Base-by-base conservation (phyloP, 2,797 vertebrate genomes). In the Centropyge bicolor region DNA sequence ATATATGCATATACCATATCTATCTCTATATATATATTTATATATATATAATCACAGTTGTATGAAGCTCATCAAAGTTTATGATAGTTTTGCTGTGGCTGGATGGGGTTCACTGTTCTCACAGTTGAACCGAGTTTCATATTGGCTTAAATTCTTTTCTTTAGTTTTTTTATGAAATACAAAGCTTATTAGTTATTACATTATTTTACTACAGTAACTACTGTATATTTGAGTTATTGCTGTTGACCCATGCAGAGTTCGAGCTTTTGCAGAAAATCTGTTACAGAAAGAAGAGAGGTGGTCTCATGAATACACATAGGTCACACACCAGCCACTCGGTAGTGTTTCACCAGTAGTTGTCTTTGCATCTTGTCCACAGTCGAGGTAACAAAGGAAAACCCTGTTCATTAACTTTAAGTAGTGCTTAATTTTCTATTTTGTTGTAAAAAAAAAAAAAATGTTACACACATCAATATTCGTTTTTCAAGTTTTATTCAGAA, bases 151-250 rank as follows among this genome's bases (percentile, higher is more conserved):
- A 36, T 45, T 3, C 45, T 13, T 52, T 13, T n/a, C 52, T 13
- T 35, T 8, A 2, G 19, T 7, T 49, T 8, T n/a, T 48, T 72
- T 46, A 22, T 65, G 31, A 10, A 62, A 46, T 60, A 9, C n/a
- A 52, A 36, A 57, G 3, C 6, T 66, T 87, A 75, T 76, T 82
- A 6, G 6, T 66, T 87, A 75, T 76, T 82, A 6, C 0, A 8
- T 72, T 59, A 48, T 43, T 46, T 57, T 56, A 72, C 41, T 66
- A 1, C 10, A 22, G 8, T 51, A 51, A n/a, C 7, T 27, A 0
- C 13, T 62, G 3, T n/a, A 19, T 76, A 20, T 67, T 62, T 51
- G 40, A 55, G 24, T 72, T 60, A 14, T 6, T 38, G 31, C 56
- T 60, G 14, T 13, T 36, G 31, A 31, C n/a, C 11, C 22, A 43